Evolutionary conservation across 2,888 invertebrate species (phyloP).

Genomic region (Coenonympha arcania): DNA sequence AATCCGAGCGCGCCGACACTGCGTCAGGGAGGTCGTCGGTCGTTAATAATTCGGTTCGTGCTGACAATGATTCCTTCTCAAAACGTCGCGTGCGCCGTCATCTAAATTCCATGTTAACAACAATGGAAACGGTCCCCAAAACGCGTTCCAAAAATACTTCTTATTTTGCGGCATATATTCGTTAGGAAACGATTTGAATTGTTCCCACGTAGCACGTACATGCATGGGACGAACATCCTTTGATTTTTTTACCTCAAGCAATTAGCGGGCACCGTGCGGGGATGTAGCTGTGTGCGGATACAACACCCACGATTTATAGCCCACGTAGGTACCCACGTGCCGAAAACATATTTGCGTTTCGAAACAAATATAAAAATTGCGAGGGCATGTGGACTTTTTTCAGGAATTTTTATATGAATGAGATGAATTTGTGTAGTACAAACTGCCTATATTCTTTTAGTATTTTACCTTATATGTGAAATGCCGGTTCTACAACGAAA

Average conservation of each 20-base stretch:
- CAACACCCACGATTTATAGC: conserved; percentile 9
- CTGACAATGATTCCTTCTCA: too few species aligned
- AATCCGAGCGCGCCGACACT: too few species aligned
- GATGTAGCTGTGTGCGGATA: too few species aligned
- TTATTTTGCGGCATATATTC: conserved; percentile 19
- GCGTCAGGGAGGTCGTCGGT: too few species aligned
- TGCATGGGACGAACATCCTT: conserved; percentile 30
- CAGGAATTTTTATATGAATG: neutral
- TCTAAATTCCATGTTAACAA: neutral
- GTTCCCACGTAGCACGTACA: conserved; percentile 34
- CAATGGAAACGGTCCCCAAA: conserved; percentile 17
- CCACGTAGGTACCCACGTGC: too few species aligned
- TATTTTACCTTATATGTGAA: too few species aligned
- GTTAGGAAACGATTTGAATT: conserved; percentile 32
- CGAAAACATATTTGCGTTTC: conserved; percentile 2
- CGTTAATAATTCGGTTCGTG: too few species aligned
- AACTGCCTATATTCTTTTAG: too few species aligned
- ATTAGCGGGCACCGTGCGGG: conserved; percentile 22
- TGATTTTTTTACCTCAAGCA: conserved; percentile 30
- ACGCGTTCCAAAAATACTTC: conserved; percentile 21
- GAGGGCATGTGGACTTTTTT: conserved; percentile 1
- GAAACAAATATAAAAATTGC: neutral
- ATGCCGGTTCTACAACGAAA: too few species aligned
- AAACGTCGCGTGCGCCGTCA: neutral
- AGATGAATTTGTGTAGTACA: neutral